A percentile compares a stretch with the other conserved stretches of the same genome.
Conservation (phyloP, 2,113 vertebrate genomes). For the Saimiri boliviensis region DNA sequence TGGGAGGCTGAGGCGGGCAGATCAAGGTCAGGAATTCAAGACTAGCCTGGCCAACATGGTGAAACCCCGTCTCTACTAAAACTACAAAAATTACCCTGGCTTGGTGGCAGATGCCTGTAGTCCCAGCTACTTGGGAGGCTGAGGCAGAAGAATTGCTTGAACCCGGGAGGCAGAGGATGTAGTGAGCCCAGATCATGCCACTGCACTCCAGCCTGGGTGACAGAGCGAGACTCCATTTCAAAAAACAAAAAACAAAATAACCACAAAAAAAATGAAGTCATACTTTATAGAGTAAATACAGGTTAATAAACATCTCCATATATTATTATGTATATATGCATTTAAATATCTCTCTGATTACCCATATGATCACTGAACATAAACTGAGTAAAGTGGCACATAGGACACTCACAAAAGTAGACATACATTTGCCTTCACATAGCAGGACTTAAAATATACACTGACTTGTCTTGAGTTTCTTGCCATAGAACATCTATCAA, state of each 20-base stretch:
- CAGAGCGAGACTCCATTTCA: not conserved
- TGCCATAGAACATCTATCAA: not conserved
- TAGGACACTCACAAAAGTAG: not conserved
- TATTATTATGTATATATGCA: not conserved
- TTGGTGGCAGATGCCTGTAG: not conserved
- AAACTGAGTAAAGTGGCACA: not conserved
- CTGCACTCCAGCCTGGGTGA: not conserved
- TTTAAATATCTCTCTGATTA: not conserved
- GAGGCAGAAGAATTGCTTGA: not conserved
- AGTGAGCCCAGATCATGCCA: not conserved
- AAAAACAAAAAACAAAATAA: not conserved
- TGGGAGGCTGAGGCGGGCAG: not conserved
- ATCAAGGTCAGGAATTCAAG: not conserved
- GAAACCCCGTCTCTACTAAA: not conserved
- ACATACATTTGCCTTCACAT: not conserved
- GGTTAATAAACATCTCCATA: not conserved
- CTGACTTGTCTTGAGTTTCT: not conserved
- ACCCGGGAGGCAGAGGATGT: not conserved
- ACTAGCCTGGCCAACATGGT: not conserved
- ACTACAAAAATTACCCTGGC: not conserved
- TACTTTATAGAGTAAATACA: not conserved
- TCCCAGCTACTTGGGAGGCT: not conserved
- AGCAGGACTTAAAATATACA: not conserved
- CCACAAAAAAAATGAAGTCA: not conserved
- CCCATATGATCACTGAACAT: not conserved